A percentile compares a stretch with the other conserved stretches of the same genome.
Conservation (phyloP, 1,140 invertebrate species). For the Trichonephila clavata region DNA sequence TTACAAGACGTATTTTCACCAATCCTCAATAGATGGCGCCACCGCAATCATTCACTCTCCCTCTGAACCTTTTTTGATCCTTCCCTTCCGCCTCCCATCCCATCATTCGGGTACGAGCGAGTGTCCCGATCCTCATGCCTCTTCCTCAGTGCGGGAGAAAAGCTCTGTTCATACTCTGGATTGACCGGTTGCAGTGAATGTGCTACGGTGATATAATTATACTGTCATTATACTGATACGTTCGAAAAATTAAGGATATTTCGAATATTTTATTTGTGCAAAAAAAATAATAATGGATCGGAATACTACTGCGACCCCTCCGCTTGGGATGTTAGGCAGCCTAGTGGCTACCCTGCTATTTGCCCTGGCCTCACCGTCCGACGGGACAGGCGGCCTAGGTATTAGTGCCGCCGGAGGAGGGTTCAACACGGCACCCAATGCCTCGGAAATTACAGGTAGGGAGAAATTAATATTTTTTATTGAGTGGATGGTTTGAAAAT, state of each 20-base stretch:
- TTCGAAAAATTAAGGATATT: slow-evolving; percentile 17
- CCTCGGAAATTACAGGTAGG: slow-evolving; percentile 49
- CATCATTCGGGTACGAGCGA: slow-evolving; percentile 10
- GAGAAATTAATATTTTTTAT: background rate
- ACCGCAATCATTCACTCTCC: background rate
- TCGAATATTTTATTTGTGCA: background rate
- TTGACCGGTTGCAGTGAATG: background rate
- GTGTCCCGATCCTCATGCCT: slow-evolving; percentile 19
- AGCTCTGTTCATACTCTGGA: background rate
- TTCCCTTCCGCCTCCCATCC: slow-evolving; percentile 22
- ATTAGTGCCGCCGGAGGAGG: slow-evolving; percentile 4
- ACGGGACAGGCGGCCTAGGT: slow-evolving; percentile 26
- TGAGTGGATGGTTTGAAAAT: too few relatives aligned
- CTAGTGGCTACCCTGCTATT: slow-evolving; percentile 29
- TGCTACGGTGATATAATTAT: background rate
- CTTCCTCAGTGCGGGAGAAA: background rate
- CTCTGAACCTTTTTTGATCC: background rate
- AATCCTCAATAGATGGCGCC: slow-evolving; percentile 11
- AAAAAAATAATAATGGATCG: slow-evolving; percentile 4
- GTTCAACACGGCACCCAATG: background rate
- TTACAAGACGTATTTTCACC: background rate
- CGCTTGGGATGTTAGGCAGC: slow-evolving; percentile 30
- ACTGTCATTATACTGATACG: background rate
- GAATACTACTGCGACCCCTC: slow-evolving; percentile 30
- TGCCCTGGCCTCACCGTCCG: slow-evolving; percentile 25